phyloP scores from a whole-genome alignment of 2,888 invertebrate genomes.

The Caenorhabditis macrosperma region DNA sequence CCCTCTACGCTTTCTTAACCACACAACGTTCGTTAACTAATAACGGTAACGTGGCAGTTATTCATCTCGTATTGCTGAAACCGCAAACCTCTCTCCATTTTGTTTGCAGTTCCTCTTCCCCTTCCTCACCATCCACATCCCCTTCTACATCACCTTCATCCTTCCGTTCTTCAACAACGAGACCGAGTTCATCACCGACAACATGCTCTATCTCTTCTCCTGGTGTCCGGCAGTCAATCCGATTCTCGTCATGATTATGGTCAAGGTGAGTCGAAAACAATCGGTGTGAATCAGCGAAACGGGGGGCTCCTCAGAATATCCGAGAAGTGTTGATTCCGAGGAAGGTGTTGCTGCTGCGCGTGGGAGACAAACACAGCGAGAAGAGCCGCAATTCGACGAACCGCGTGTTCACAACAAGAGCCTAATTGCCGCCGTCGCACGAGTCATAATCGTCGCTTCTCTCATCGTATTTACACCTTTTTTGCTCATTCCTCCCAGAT shows the following conservation, averaged over 20 bases:
- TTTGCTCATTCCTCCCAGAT: not conserved
- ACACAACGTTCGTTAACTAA: too few species aligned
- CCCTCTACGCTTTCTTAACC: too few species aligned
- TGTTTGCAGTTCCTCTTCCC: conserved; percentile 54
- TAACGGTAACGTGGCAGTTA: too few species aligned
- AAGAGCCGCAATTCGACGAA: not conserved
- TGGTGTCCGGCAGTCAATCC: conserved; percentile 54
- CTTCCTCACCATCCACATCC: conserved; percentile 50
- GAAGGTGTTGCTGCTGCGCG: not conserved
- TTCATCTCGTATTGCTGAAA: too few species aligned
- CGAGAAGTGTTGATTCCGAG: not conserved
- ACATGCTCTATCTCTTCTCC: conserved; percentile 38
- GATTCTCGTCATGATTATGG: conserved; percentile 8
- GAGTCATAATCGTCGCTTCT: not conserved
- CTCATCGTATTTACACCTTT: not conserved
- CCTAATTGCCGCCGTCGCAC: too few species aligned
- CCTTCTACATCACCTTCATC: conserved; percentile 47
- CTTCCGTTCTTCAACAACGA: conserved; percentile 38
- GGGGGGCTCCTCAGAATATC: not conserved
- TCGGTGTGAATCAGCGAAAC: too few species aligned
- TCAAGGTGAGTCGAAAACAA: too few species aligned
- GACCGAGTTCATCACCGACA: conserved; percentile 14
- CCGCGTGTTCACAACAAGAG: not conserved
- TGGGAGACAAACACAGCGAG: not conserved
- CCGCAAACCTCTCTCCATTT: not conserved